A percentile compares a stretch with the other conserved stretches of the same genome.
Evolutionary conservation across 2,888 invertebrate genomes (phyloP).

Genomic region (Seladonia tumulorum): DNA sequence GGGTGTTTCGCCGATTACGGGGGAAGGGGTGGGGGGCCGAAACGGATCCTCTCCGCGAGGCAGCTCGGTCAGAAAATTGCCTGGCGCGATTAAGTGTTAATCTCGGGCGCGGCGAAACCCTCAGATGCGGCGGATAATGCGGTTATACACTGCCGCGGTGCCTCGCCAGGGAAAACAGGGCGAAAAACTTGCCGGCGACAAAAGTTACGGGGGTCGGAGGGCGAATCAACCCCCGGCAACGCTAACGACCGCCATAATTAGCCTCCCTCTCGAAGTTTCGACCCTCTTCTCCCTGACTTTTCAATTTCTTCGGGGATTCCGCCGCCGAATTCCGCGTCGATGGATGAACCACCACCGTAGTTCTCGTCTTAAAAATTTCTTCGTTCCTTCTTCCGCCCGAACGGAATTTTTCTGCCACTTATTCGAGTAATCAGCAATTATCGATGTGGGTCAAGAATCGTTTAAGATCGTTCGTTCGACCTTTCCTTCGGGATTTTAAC

Average conservation of each 20-base stretch:
- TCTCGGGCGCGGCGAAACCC: constrained; percentile 44
- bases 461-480: background rate
- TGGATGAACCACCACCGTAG: constrained; percentile 2
- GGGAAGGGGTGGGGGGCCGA: no score
- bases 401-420: background rate
- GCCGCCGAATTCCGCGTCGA: constrained; percentile 22
- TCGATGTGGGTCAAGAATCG: background rate
- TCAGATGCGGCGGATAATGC: constrained; percentile 47
- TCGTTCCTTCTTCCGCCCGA: background rate
- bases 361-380: constrained; percentile 10
- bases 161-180: background rate
- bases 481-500: background rate
- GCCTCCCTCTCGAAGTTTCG: constrained; percentile 40
- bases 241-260: constrained; percentile 71
- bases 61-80: constrained; percentile 57
- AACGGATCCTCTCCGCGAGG: constrained; percentile 17
- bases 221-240: constrained; percentile 46
- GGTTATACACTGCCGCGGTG: constrained; percentile 28
- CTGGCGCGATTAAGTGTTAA: constrained; percentile 61
- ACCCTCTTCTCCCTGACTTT: constrained; percentile 56
- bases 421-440: constrained; percentile 4
- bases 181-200: constrained; percentile 42
- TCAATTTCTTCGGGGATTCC: constrained; percentile 57
- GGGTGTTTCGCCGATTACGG: constrained; percentile 47
- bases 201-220: constrained; percentile 31